Conservation (phyloP, 2,113 vertebrate genomes). For the Salvelinus namaycush region DNA sequence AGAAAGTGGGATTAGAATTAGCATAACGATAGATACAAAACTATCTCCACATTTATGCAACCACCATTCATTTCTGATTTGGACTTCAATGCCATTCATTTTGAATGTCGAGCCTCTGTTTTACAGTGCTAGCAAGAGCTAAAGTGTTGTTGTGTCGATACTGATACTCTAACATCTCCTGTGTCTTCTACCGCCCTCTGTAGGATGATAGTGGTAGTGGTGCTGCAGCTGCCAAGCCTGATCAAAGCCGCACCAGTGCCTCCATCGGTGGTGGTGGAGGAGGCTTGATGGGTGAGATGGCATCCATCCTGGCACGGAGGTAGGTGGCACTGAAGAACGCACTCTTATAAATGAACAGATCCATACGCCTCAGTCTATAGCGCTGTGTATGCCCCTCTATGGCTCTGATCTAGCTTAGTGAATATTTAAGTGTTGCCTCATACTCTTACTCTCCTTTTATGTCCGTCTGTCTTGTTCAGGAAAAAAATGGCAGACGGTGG, state of each 20-base stretch:
- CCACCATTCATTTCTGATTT: not conserved
- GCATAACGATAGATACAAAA: no score
- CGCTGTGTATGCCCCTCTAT: no score
- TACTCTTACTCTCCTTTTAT: no score
- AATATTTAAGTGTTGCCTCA: no score
- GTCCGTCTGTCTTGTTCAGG: slow-evolving; percentile 59
- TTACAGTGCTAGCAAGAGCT: not conserved
- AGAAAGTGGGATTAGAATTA: not conserved
- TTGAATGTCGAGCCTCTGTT: not conserved
- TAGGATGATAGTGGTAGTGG: slow-evolving; percentile 73
- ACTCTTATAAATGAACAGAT: not conserved
- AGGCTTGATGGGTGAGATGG: slow-evolving; percentile 91
- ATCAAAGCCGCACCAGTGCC: slow-evolving; percentile 70
- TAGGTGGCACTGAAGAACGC: slow-evolving; percentile 55
- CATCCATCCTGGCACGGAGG: slow-evolving; percentile 87
- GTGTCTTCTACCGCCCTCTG: slow-evolving; percentile 52
- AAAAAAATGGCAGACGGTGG: slow-evolving; percentile 83
- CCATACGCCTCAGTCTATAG: not conserved
- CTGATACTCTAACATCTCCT: not conserved
- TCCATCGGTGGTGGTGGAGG: slow-evolving; percentile 64
- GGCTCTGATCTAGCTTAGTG: no score
- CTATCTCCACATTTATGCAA: not conserved
- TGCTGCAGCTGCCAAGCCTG: slow-evolving; percentile 61
- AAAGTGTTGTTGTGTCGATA: not conserved
- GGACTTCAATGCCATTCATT: not conserved